Percentiles rank a stretch among this genome's conserved stretches.
Evolutionary conservation across 2,113 vertebrate genomes (phyloP).

Genomic region (Lipotes vexillifer): DNA sequence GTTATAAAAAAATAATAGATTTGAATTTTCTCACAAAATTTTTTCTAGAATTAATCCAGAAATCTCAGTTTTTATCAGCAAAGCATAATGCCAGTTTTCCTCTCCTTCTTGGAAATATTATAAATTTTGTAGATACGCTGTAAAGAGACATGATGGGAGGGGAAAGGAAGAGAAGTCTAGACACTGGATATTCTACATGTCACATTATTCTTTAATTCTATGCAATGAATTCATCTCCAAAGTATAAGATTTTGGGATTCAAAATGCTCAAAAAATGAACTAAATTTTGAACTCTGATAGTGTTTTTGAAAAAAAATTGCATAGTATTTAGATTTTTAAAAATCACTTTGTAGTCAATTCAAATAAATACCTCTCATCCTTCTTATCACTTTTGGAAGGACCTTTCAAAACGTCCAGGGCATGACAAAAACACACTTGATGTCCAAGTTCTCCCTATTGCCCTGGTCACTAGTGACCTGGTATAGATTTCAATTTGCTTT

Average conservation of each 20-base stretch:
- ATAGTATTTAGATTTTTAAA: background rate
- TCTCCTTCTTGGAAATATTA: background rate
- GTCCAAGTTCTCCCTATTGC: background rate
- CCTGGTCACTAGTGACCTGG: background rate
- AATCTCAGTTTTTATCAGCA: background rate
- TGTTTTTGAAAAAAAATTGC: background rate
- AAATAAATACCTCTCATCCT: background rate
- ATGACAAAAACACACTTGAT: background rate
- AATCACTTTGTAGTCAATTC: background rate
- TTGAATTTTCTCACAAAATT: background rate
- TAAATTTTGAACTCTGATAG: background rate
- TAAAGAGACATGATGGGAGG: background rate
- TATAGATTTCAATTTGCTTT: background rate
- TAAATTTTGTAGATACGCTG: background rate
- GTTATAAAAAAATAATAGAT: background rate
- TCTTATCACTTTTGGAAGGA: conserved; percentile 8
- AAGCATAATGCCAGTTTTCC: background rate
- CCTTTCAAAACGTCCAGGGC: background rate
- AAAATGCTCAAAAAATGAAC: background rate
- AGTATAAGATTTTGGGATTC: background rate
- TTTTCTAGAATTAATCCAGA: conserved; percentile 2
- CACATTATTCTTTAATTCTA: background rate
- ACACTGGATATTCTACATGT: background rate
- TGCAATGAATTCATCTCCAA: background rate
- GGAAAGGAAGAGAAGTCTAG: background rate